Conservation (phyloP, 2,113 vertebrate species). For the Rhinolophus sinicus region DNA sequence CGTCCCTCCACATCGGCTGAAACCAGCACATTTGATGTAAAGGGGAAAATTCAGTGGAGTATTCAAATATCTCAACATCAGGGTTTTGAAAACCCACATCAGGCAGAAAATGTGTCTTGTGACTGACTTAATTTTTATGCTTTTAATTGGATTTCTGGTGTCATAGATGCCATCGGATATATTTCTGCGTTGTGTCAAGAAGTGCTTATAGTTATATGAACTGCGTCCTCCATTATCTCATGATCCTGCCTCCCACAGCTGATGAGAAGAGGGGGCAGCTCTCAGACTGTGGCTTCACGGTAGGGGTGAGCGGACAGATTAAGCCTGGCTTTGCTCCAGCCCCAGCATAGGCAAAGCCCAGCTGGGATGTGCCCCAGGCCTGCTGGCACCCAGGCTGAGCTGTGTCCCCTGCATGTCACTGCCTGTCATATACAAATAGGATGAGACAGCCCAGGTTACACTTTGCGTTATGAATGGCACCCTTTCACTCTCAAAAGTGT, state of each 20-base stretch:
- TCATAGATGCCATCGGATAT: neutral
- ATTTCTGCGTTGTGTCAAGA: neutral
- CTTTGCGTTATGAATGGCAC: too few relatives aligned
- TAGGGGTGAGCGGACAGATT: neutral
- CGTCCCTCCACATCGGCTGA: fast-evolving
- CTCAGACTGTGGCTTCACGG: neutral
- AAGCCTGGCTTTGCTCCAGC: neutral
- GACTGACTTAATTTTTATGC: too few relatives aligned
- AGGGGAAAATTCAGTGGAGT: neutral
- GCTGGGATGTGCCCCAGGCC: neutral
- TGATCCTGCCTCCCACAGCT: neutral
- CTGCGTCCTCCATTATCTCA: fast-evolving
- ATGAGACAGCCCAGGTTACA: neutral
- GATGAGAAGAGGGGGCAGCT: neutral
- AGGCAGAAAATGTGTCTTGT: neutral
- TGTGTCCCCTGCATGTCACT: fast-evolving
- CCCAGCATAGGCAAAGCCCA: fast-evolving
- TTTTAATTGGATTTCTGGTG: neutral
- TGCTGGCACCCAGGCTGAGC: neutral
- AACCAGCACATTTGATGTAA: fast-evolving
- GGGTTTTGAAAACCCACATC: neutral
- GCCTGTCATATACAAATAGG: fast-evolving
- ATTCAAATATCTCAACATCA: fast-evolving
- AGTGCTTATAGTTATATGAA: fast-evolving
- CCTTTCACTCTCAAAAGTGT: too few relatives aligned